Base-by-base conservation (phyloP, 2,113 vertebrate genomes). In the Xiphias gladius region DNA sequence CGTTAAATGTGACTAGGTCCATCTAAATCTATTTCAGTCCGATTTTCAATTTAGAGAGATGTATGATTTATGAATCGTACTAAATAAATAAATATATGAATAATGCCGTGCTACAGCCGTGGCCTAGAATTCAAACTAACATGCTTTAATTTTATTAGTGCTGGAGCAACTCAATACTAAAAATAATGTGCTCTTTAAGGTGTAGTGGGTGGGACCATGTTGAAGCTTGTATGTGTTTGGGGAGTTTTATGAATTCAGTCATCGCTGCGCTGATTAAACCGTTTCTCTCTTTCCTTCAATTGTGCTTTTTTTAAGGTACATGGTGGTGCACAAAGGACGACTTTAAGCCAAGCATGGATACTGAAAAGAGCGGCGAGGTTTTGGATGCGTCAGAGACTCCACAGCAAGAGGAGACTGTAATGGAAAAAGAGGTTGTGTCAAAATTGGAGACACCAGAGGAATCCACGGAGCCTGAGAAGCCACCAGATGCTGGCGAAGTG, bases 321-420 rank as follows among this genome's bases (percentile, higher is more conserved):
- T 82, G 86, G 68, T 94, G 78, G 79, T 76, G 89, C 76, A 58
- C 77, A 26, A 63, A 75, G 39, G 79, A 65, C 65, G 76, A 82
- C 71, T 78, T 57, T 48, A 70, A 84, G 30, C 50, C 81, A 87
- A 76, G 82, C 85, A 96, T 96, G 94, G 95, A 95, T 75, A 48
- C 76, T 43, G 94, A 94, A 61, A 90, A 86, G 50, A 93, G 74
- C 46, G 61, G 62, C 2, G 91, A 92, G 64, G 89, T 91, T 87
- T 84, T 88, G 19, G 87, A 91, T 52, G 84, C 24, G 37, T 67
- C 82, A n/a, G 87, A 88, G 54, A 72, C 83, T 79, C 86, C 65
- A 46, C 89, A 89, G 41, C 83, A 86, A 73, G 83, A 89, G 59
- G 82, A 92, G 61, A 24, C 73, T 2, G 71, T 37, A 24, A 83